Percentiles rank a stretch among this genome's conserved stretches.
Conservation (phyloP, 2,113 vertebrate species). For the Triplophysa dalaica region DNA sequence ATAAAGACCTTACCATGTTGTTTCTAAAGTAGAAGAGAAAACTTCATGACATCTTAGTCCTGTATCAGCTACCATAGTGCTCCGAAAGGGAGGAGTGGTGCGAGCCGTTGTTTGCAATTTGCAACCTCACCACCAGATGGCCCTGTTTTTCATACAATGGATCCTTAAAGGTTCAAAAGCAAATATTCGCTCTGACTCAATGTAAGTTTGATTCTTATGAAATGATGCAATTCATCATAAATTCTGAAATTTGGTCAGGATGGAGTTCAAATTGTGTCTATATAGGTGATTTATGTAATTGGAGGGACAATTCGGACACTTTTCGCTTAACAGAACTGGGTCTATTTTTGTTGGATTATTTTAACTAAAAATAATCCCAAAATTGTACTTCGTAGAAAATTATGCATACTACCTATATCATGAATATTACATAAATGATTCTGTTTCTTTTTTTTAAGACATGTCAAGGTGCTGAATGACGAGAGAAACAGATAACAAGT, state of each 20-base stretch:
- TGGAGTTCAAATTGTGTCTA: too few relatives aligned
- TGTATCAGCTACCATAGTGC: too few relatives aligned
- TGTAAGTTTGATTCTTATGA: not conserved
- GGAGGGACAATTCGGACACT: not conserved
- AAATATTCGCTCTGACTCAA: not conserved
- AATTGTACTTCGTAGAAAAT: not conserved
- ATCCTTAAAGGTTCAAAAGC: too few relatives aligned
- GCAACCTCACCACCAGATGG: too few relatives aligned
- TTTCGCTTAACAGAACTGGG: not conserved
- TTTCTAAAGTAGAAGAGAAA: too few relatives aligned
- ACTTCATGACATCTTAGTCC: too few relatives aligned
- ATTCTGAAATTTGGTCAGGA: not conserved
- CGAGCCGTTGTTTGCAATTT: too few relatives aligned
- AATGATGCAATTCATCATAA: not conserved
- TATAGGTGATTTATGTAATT: not conserved
- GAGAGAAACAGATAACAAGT: conserved; percentile 52
- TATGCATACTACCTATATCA: not conserved
- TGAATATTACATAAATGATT: not conserved
- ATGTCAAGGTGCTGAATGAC: conserved; percentile 54
- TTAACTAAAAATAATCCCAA: not conserved
- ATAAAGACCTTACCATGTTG: too few relatives aligned
- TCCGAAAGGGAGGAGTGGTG: too few relatives aligned
- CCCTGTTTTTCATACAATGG: too few relatives aligned
- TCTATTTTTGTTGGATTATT: not conserved
- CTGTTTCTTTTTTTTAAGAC: not conserved